A percentile compares a stretch with the other conserved stretches of the same genome.
Evolutionary conservation across 2,113 vertebrate species (phyloP).

Genomic region (Choloepus hoffmanni): DNA sequence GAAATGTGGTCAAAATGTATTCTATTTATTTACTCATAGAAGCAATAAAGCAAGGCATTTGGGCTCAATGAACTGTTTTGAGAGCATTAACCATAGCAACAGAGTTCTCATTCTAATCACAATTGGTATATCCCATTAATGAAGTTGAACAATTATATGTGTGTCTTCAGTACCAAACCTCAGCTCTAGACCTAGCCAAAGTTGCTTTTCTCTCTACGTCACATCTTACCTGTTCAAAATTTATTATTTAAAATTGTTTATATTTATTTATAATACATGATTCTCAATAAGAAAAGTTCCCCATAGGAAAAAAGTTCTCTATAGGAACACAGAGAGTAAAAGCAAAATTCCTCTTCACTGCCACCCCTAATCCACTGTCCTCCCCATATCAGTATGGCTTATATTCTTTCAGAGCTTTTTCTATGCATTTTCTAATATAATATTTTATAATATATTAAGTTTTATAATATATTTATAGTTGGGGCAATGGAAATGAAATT

Average conservation of each 20-base stretch:
- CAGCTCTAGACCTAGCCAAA: not conserved
- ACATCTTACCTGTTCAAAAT: conserved; percentile 24
- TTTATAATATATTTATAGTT: conserved; percentile 16
- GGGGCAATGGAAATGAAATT: not conserved
- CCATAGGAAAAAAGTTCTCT: not conserved
- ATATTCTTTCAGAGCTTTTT: not conserved
- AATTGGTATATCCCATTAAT: not conserved
- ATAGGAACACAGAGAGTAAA: not conserved
- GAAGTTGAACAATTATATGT: not conserved
- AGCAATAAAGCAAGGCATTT: conserved; percentile 60
- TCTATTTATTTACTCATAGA: conserved; percentile 67
- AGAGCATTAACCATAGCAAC: not conserved
- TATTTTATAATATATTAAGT: not conserved
- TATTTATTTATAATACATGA: conserved; percentile 5
- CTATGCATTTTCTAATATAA: not conserved
- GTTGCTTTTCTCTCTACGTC: not conserved
- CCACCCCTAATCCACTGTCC: not conserved
- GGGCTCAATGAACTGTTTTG: conserved; percentile 36
- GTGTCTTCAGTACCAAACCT: not conserved
- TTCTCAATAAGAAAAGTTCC: not conserved
- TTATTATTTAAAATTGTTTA: conserved; percentile 13
- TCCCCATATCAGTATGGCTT: not conserved
- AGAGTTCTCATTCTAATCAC: not conserved
- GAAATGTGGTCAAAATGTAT: conserved; percentile 7
- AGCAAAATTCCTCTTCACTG: not conserved